These are phyloP conservation scores for Sula dactylatra DNA, from an alignment of 2,113 vertebrate species.

Conservation along the genomic window DNA sequence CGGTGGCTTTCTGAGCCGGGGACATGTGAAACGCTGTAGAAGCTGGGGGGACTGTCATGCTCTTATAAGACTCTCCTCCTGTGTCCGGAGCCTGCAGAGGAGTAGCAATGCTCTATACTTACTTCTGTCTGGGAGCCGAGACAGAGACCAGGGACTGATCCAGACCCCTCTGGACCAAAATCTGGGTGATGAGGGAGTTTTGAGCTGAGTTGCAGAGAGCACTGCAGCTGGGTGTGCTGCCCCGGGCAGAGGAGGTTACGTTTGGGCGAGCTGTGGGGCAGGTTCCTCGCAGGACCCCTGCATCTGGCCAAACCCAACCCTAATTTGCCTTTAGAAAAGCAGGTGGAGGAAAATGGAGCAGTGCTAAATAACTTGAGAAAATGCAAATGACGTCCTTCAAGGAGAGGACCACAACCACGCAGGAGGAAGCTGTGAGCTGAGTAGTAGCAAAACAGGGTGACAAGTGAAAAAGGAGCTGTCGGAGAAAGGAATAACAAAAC, in stretches of 20 bases:
- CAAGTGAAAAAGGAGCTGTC: slow-evolving; percentile 67
- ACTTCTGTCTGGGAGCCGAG: not conserved
- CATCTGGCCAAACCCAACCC: not conserved
- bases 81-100: not conserved
- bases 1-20: not conserved
- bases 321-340: not conserved
- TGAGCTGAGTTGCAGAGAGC: not conserved
- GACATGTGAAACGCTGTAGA: not conserved
- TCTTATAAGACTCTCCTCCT: not conserved
- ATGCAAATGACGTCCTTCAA: slow-evolving; percentile 53
- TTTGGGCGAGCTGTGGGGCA: not conserved
- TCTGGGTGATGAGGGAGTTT: not conserved
- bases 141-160: not conserved
- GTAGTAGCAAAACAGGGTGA: slow-evolving; percentile 67
- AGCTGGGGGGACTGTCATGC: not conserved
- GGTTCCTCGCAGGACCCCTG: not conserved
- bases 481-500: slow-evolving; percentile 52
- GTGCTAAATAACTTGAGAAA: slow-evolving; percentile 48
- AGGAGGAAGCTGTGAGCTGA: slow-evolving; percentile 51
- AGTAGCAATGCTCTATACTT: not conserved
- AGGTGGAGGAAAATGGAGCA: not conserved
- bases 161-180: not conserved
- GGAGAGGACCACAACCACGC: slow-evolving; percentile 10
- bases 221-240: not conserved
- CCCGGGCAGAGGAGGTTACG: not conserved